These are phyloP conservation scores for Aleiodes alternator DNA, from an alignment of 2,888 invertebrate species.

Conservation along the genomic window DNA sequence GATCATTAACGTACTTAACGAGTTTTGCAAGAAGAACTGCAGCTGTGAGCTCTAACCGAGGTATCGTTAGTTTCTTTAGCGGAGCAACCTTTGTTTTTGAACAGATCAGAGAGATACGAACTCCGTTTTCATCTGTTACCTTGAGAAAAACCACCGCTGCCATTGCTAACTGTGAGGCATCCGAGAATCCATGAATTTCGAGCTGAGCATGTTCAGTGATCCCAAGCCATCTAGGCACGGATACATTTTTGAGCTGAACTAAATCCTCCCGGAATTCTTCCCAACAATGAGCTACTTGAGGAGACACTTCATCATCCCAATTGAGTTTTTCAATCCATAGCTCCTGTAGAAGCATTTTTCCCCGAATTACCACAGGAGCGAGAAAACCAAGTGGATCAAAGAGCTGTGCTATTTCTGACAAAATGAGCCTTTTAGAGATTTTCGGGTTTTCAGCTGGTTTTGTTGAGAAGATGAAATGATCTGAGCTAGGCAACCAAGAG, in stretches of 20 bases:
- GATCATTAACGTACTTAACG: not conserved
- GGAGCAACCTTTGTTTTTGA: constrained; percentile 42
- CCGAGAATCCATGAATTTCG: no score
- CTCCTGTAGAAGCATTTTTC: constrained; percentile 45
- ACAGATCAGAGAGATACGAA: constrained; percentile 35
- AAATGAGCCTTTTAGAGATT: not conserved
- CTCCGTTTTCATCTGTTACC: constrained; percentile 31
- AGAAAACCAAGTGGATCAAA: constrained; percentile 45
- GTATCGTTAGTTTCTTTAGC: constrained; percentile 42
- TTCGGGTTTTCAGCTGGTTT: not conserved
- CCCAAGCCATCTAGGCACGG: no score
- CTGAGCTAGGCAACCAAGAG: not conserved
- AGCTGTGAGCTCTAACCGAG: constrained; percentile 39
- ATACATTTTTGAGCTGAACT: no score
- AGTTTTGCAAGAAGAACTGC: constrained; percentile 34
- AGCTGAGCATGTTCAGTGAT: no score
- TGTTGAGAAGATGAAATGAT: not conserved
- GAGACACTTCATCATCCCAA: constrained; percentile 44
- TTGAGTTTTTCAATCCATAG: constrained; percentile 40
- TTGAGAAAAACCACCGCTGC: constrained; percentile 43
- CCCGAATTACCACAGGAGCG: constrained; percentile 39
- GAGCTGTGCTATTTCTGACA: not conserved
- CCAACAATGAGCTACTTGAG: not conserved
- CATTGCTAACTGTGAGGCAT: constrained; percentile 18
- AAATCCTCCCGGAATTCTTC: constrained; percentile 14